Conservation (phyloP, 1,140 invertebrate genomes). For the Lepidotrigona ventralis region DNA sequence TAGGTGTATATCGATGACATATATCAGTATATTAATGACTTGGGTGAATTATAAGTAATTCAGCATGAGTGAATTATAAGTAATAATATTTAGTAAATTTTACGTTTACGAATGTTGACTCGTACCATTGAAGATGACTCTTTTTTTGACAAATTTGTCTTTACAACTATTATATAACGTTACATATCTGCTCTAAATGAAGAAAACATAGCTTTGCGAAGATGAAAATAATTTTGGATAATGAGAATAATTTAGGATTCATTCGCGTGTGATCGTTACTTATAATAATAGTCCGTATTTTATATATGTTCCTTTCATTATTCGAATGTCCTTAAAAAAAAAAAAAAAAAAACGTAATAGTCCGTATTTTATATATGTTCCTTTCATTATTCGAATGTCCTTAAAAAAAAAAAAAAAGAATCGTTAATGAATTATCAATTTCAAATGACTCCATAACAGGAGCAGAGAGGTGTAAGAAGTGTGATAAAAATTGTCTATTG, state of each 20-base stretch:
- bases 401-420: constrained; percentile 7
- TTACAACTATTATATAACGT: not conserved
- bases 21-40: not conserved
- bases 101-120: not conserved
- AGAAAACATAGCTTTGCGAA: constrained; percentile 17
- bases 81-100: not conserved
- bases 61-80: too few species aligned
- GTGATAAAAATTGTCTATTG: constrained; percentile 35
- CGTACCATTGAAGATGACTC: not conserved
- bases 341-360: too few species aligned
- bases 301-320: constrained; percentile 63
- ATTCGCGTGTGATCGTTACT: constrained; percentile 60
- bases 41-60: not conserved
- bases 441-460: constrained; percentile 31
- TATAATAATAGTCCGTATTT: constrained; percentile 57
- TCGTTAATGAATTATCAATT: constrained; percentile 22
- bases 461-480: constrained; percentile 29
- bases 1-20: not conserved
- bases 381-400: constrained; percentile 55
- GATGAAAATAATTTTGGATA: constrained; percentile 33
- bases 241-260: constrained; percentile 35
- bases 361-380: constrained; percentile 62
- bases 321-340: constrained; percentile 43
- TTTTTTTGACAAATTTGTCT: not conserved
- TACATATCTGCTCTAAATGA: not conserved